Conservation (phyloP, 2,797 vertebrate genomes). For the Austrolebias charrua region DNA sequence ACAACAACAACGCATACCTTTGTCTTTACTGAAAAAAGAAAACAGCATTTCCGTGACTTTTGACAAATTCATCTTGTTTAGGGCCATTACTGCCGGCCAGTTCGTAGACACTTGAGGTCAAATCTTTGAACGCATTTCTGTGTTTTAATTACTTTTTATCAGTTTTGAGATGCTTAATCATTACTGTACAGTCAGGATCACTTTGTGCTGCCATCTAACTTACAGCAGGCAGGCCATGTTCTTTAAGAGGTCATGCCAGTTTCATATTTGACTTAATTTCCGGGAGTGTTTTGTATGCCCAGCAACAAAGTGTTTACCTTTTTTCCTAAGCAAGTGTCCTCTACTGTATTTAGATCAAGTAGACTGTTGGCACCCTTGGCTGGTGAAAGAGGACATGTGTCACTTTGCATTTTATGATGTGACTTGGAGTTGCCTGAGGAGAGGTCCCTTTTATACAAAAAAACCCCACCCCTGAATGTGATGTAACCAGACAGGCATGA, state of each 20-base stretch:
- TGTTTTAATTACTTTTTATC: conserved; percentile 5
- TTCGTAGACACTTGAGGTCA: background rate
- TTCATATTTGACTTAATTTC: conserved; percentile 37
- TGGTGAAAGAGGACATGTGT: conserved; percentile 53
- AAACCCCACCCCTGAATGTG: conserved; percentile 31
- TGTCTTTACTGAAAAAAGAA: conserved; percentile 1
- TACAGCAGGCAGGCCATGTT: conserved; percentile 1
- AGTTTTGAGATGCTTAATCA: background rate
- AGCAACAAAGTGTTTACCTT: conserved; percentile 21
- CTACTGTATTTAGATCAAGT: conserved; percentile 40
- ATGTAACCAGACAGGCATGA: conserved; percentile 63
- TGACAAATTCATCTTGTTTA: conserved; percentile 51
- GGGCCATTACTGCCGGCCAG: conserved; percentile 8
- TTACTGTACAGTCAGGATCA: background rate
- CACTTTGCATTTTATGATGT: conserved; percentile 64
- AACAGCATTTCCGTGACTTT: conserved; percentile 2
- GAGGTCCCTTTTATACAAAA: conserved; percentile 42
- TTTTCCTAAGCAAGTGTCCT: conserved; percentile 39
- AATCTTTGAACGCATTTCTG: background rate
- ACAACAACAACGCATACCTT: conserved; percentile 25
- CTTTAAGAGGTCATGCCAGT: conserved; percentile 21
- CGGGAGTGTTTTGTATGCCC: conserved; percentile 25
- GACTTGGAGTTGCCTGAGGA: conserved; percentile 52
- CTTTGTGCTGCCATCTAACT: background rate
- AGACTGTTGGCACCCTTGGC: conserved; percentile 59